Percentiles rank a stretch among this genome's conserved stretches.
phyloP scores from a whole-genome alignment of 2,113 vertebrate genomes.

The Rhinogobius similis region DNA sequence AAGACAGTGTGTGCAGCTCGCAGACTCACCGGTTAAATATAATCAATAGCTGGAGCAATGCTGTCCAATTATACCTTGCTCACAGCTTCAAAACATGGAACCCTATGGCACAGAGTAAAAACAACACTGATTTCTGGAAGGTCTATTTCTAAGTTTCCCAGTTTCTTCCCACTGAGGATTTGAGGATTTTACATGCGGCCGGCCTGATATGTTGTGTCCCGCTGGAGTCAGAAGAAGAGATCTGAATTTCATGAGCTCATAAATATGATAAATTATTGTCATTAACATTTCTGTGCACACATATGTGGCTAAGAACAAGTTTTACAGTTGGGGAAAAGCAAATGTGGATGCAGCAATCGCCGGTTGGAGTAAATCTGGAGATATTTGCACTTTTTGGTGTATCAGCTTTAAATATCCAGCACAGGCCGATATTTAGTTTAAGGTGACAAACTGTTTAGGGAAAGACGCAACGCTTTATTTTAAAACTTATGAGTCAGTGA shows the following conservation, averaged over 20 bases:
- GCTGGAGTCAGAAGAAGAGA: slow-evolving; percentile 28
- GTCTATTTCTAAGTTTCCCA: slow-evolving; percentile 31
- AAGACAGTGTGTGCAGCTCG: too few relatives aligned
- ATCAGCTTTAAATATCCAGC: too few relatives aligned
- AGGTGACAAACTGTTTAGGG: too few relatives aligned
- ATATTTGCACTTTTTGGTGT: too few relatives aligned
- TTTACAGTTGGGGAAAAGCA: slow-evolving; percentile 4
- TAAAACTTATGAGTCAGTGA: too few relatives aligned
- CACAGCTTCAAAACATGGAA: too few relatives aligned
- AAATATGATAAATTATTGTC: slow-evolving; percentile 58
- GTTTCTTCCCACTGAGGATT: slow-evolving; percentile 26
- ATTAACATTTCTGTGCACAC: slow-evolving; percentile 52
- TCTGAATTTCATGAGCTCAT: slow-evolving; percentile 64
- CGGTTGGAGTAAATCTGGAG: not conserved
- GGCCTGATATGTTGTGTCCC: slow-evolving; percentile 29
- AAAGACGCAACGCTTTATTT: too few relatives aligned
- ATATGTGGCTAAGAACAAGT: slow-evolving; percentile 27
- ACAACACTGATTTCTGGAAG: slow-evolving; percentile 10
- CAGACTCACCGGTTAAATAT: too few relatives aligned
- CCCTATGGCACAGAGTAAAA: not conserved
- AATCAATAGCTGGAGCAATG: too few relatives aligned
- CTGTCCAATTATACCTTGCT: too few relatives aligned
- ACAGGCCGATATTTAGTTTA: too few relatives aligned
- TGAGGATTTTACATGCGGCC: slow-evolving; percentile 35
- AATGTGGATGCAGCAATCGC: not conserved